Base-by-base conservation (phyloP, 2,113 vertebrate species). In the Tupaia chinensis region DNA sequence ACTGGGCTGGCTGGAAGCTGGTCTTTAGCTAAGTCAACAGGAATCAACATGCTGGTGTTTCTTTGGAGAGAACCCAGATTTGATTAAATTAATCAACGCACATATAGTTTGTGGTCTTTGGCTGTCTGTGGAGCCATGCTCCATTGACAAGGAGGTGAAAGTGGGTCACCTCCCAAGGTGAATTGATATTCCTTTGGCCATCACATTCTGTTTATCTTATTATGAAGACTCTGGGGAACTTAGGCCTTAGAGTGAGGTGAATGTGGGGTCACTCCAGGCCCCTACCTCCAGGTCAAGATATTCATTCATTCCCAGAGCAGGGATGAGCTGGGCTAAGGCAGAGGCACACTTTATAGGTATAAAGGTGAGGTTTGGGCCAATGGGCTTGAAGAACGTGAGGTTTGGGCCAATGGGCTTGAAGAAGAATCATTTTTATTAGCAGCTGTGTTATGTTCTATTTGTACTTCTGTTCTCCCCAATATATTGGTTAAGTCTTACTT, bases 341-440 rank as follows among this genome's bases (percentile, higher is more conserved):
- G 63, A 34, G 63, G 15, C 17, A 76, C 69, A 27, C 32, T 29
- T 1, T 22, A 32, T 34, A 54, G 77, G 19, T n/a, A 20, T 44
- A 44, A 44, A 63, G 34, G 23, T 16, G 63, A 85, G 73, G 81
- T 13, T 54, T 68, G 61, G 74, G 61, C 69, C 27, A 14, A 1
- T 34, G 29, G 19, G 17, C 32, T 61, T 11, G 11, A 69, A 69
- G 58, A 32, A 61, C 29, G 29, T 16, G 63, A 85, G 73, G 81
- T 13, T 54, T 68, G 61, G 74, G 61, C 68, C 27, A 14, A 1
- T 34, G 29, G 19, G 17, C 32, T 61, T 11, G 11, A 69, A 63
- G 58, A 61, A 1, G 7, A 20, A 4, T 17, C 0, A 11, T 7
- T 66, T 80, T 53, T 2, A 68, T 13, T 4, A 5, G 8, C 10